These are phyloP conservation scores for Tinea pellionella DNA, from an alignment of 2,888 invertebrate species.

Conservation along the genomic window DNA sequence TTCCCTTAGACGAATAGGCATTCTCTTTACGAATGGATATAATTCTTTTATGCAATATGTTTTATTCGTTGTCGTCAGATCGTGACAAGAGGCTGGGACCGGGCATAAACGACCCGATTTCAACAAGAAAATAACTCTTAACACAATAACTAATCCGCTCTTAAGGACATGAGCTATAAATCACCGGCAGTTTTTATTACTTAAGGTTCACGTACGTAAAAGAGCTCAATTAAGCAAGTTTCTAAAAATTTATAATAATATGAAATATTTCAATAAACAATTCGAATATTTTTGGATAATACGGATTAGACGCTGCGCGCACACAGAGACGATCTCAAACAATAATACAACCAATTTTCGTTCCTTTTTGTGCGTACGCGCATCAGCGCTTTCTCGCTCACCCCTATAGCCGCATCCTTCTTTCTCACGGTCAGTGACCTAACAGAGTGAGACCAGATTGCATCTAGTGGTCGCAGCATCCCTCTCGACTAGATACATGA, in stretches of 20 bases:
- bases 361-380: slow-evolving; percentile 68
- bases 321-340: slow-evolving; percentile 45
- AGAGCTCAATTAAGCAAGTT: not conserved
- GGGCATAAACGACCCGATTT: slow-evolving; percentile 9
- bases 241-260: not conserved
- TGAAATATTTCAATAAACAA: slow-evolving; percentile 8
- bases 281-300: slow-evolving; percentile 18
- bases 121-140: slow-evolving; percentile 21
- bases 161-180: not conserved
- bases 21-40: no score
- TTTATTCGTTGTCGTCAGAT: slow-evolving; percentile 14
- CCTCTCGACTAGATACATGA: slow-evolving; percentile 51
- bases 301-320: slow-evolving; percentile 28
- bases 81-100: slow-evolving; percentile 14
- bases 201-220: not conserved
- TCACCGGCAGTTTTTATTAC: not conserved
- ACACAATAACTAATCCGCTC: slow-evolving; percentile 39
- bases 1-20: not conserved
- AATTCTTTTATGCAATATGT: not conserved
- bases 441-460: slow-evolving; percentile 62
- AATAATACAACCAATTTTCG: slow-evolving; percentile 62
- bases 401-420: slow-evolving; percentile 35
- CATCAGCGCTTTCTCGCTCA: slow-evolving; percentile 46
- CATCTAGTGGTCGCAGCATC: slow-evolving; percentile 66
- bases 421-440: slow-evolving; percentile 58